Base-by-base conservation (phyloP, 2,797 vertebrate species). In the Monodelphis domestica region DNA sequence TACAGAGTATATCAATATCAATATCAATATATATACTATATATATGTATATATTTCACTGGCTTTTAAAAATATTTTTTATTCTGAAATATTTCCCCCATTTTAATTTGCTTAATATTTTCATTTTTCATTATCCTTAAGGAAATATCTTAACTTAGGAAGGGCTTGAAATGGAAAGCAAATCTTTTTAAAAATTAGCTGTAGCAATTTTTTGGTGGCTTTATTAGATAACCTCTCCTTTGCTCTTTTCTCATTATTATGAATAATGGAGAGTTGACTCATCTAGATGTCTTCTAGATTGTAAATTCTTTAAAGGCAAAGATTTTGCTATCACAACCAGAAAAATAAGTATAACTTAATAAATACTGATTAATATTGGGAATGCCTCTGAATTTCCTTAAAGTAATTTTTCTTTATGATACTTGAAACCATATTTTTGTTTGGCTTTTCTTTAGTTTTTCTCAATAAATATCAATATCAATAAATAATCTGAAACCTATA, bases 401-500 rank as follows among this genome's bases (percentile, higher is more conserved):
- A 92, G 1, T 38, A 93, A 7, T 52, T 91, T 92, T 93, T 96
- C 92, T 92, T n/a, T 90, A 52, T 55, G 54, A 57, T 91, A 84
- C 33, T 84, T 26, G 3, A 84, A 84, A 50, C 24, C 24, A 84
- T 90, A 51, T 57, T 55, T 33, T 89, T 54, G 53, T 10, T n/a
- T 54, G 30, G 88, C 92, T 92, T 91, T 17, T 89, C 5, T 5
- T 94, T 89, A 14, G 87, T 89, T 53, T 88, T 94, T 38, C 78
- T 7, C 93, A 21, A 51, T 93, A 12, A 45, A 30, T 21, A n/a
- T n/a, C n/a, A n/a, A n/a, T n/a, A n/a, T n/a, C n/a, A n/a, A n/a
- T n/a, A n/a, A n/a, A n/a, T n/a, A n/a, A n/a, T n/a, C 12, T 89
- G 45, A 33, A 93, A n/a, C 33, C 21, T 52, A 5, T 50, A 89